phyloP scores from a whole-genome alignment of 2,113 vertebrate genomes.

The Crotalus viridis region DNA sequence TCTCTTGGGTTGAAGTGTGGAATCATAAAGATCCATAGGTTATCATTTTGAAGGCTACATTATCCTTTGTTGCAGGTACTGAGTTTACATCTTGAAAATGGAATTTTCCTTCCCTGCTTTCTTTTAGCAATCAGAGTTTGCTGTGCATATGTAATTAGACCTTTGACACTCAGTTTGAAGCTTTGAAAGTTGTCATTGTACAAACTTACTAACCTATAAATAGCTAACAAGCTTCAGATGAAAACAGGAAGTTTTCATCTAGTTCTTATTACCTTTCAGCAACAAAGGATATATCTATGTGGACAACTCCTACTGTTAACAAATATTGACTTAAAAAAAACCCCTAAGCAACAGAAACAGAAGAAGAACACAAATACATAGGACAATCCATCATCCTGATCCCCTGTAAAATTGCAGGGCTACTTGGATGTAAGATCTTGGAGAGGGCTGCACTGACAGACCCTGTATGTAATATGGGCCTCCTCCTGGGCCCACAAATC shows the following conservation, averaged over 20 bases:
- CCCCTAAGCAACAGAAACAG: too few species aligned
- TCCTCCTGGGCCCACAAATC: too few species aligned
- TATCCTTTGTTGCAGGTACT: background rate
- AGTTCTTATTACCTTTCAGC: too few species aligned
- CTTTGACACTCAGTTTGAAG: background rate
- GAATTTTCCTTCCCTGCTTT: background rate
- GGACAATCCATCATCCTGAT: too few species aligned
- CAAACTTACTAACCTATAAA: conserved; percentile 35
- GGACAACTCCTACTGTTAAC: too few species aligned
- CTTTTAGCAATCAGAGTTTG: conserved; percentile 26
- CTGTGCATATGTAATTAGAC: conserved; percentile 36
- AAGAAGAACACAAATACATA: too few species aligned
- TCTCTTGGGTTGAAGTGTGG: conserved; percentile 17
- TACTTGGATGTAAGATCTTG: too few species aligned
- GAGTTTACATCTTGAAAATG: conserved; percentile 27
- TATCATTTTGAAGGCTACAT: conserved; percentile 13
- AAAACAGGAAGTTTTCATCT: conserved; percentile 2
- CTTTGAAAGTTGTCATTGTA: conserved; percentile 26
- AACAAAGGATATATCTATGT: too few species aligned
- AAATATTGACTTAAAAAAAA: too few species aligned
- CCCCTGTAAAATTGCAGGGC: too few species aligned
- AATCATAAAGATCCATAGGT: conserved; percentile 21
- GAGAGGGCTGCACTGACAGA: too few species aligned
- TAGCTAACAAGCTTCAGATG: conserved; percentile 26
- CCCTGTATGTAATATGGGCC: too few species aligned